Percentiles rank a stretch among this genome's conserved stretches.
Conservation (phyloP, 2,797 vertebrate species). For the Manis pentadactyla region DNA sequence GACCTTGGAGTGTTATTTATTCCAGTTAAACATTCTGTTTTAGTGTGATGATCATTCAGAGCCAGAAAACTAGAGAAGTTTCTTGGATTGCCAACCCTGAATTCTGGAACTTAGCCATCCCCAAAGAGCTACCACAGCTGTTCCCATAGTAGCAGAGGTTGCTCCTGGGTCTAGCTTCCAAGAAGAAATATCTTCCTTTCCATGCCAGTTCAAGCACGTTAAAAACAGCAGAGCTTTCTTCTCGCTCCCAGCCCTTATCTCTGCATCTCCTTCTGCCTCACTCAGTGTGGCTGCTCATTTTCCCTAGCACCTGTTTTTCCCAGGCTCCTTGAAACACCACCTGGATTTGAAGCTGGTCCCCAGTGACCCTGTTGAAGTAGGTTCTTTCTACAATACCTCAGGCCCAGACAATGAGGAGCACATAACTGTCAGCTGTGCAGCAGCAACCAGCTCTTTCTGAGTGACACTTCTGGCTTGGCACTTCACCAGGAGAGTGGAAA, state of each 20-base stretch:
- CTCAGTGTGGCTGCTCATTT: no score
- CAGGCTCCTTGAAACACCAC: background rate
- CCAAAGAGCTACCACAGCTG: conserved; percentile 77
- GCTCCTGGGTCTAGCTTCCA: conserved; percentile 58
- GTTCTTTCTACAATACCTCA: conserved; percentile 8
- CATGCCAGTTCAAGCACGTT: conserved; percentile 7
- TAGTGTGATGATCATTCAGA: conserved; percentile 84
- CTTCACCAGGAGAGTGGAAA: conserved; percentile 55
- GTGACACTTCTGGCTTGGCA: conserved; percentile 50
- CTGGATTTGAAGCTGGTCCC: background rate
- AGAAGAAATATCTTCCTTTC: background rate
- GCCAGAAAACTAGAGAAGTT: conserved; percentile 78
- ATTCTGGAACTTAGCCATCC: conserved; percentile 78
- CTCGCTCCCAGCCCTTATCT: background rate
- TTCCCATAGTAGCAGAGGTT: conserved; percentile 73
- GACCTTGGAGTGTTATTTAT: conserved; percentile 84
- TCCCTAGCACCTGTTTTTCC: background rate
- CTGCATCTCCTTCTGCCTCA: background rate
- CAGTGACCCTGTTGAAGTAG: background rate
- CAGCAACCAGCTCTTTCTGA: conserved; percentile 38
- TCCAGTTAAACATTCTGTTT: conserved; percentile 84
- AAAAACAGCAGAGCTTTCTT: conserved; percentile 4
- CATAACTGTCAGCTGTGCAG: background rate
- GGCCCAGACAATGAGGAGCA: background rate
- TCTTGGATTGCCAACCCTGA: conserved; percentile 77